These are phyloP conservation scores for Archocentrus centrarchus DNA, from an alignment of 2,113 vertebrate species.

Conservation along the genomic window DNA sequence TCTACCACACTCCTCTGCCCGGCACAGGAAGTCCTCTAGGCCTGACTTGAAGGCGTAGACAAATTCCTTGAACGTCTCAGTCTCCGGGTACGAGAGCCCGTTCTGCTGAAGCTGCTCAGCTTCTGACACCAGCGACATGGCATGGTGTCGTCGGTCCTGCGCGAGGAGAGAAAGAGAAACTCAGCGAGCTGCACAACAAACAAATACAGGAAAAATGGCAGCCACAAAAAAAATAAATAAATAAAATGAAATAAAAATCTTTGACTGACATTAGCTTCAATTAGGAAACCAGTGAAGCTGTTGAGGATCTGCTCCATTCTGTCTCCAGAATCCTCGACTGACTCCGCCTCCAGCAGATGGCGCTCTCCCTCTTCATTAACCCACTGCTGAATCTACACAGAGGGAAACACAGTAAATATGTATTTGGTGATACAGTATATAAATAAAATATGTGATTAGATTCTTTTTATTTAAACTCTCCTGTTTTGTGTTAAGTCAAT, in stretches of 20 bases:
- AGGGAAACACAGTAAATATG: neutral
- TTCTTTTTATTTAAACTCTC: neutral
- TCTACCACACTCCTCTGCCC: conserved; percentile 81
- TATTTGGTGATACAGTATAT: neutral
- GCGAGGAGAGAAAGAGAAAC: neutral
- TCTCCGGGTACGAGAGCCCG: conserved; percentile 69
- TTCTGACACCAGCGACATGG: conserved; percentile 84
- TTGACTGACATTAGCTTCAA: conserved; percentile 85
- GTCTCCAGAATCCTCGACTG: conserved; percentile 75
- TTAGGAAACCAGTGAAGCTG: conserved; percentile 85
- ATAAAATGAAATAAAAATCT: neutral
- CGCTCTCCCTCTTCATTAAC: conserved; percentile 84
- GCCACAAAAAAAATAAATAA: too few relatives aligned
- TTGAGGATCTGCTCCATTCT: conserved; percentile 74
- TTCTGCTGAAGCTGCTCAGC: conserved; percentile 74
- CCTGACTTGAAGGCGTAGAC: conserved; percentile 79
- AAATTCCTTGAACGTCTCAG: conserved; percentile 73
- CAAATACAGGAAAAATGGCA: neutral
- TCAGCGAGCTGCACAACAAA: conserved; percentile 2
- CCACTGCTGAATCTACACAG: conserved; percentile 87
- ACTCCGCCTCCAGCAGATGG: conserved; percentile 78
- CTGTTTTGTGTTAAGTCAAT: too few relatives aligned
- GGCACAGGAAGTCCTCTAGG: conserved; percentile 85
- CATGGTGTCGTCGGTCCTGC: conserved; percentile 85
- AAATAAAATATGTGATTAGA: neutral